Base-by-base conservation (phyloP, 2,888 invertebrate species). In the Aplocera efformata region DNA sequence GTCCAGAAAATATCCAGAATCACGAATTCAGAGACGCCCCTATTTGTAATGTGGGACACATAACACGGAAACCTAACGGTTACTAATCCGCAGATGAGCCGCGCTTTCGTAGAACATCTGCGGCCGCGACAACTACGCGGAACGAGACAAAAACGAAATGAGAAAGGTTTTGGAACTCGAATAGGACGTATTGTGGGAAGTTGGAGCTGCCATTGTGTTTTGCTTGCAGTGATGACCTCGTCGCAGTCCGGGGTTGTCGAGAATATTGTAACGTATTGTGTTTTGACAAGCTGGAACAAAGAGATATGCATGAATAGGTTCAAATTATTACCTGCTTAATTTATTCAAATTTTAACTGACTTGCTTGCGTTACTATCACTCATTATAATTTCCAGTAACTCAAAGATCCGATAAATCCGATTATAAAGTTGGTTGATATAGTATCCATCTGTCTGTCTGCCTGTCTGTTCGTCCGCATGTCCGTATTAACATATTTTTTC, bases 31-130 rank as follows among this genome's bases (percentile, higher is more conserved):
- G 56, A 62, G 48, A 65, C 64, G 63, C 62, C 68, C 61, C 62
- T 60, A 58, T 64, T 69, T 65, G 71, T 70, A 65, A 76, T 74
- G 65, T 79, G 65, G 71, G 72, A 50, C 70, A 73, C 67, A 76
- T 74, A 71, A 75, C 69, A 70, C 66, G 75, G 76, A 80, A 82
- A 75, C 76, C 77, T 76, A 77, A 76, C 76, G 73, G 77, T 70
- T 73, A 79, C 79, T 85, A 85, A 86, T 83, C 86, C 79, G 72
- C 62, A 74, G 82, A 84, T 84, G 82, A 84, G 81, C 78, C 79
- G 72, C 60, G 75, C 64, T 72, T 73, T 72, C 72, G 72, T 58
- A 63, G 63, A 77, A 74, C 85, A 85, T 80, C 83, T 85, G 85
- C 67, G 81, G 58, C 74, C 76, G 67, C 68, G 69, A 65, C 73